Evolutionary conservation across 2,888 invertebrate species (phyloP).

Genomic region (Polyploca ridens): DNA sequence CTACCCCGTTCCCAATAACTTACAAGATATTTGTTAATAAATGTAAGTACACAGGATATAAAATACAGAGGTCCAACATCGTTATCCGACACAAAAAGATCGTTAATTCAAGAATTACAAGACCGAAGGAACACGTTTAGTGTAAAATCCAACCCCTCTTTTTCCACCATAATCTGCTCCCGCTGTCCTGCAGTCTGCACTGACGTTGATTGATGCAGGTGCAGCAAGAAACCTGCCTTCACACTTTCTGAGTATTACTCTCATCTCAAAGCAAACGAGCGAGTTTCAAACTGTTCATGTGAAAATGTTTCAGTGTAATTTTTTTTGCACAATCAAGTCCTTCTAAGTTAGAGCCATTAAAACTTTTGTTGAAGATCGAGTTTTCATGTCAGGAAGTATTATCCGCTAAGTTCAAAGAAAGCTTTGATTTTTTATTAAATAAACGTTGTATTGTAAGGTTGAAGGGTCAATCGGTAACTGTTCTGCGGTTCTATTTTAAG

Average conservation of each 20-base stretch:
- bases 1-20: no score
- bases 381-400: not conserved
- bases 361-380: not conserved
- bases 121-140: conserved; percentile 23
- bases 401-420: not conserved
- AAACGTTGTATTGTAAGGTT: not conserved
- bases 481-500: no score
- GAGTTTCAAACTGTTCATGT: conserved; percentile 35
- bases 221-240: conserved; percentile 68
- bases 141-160: conserved; percentile 41
- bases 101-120: conserved; percentile 42
- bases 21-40: no score
- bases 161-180: conserved; percentile 54
- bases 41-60: no score
- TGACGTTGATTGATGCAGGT: conserved; percentile 80
- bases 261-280: conserved; percentile 29
- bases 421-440: not conserved
- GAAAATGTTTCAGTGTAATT: conserved; percentile 24
- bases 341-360: not conserved
- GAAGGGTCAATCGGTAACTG: no score
- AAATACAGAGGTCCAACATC: not conserved
- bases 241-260: conserved; percentile 40
- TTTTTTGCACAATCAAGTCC: conserved; percentile 26
- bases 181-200: conserved; percentile 53
- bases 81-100: conserved; percentile 29